Percentiles rank a stretch among this genome's conserved stretches.
phyloP scores from a whole-genome alignment of 2,888 invertebrate species.

The Rhagophthalmus giganteus region DNA sequence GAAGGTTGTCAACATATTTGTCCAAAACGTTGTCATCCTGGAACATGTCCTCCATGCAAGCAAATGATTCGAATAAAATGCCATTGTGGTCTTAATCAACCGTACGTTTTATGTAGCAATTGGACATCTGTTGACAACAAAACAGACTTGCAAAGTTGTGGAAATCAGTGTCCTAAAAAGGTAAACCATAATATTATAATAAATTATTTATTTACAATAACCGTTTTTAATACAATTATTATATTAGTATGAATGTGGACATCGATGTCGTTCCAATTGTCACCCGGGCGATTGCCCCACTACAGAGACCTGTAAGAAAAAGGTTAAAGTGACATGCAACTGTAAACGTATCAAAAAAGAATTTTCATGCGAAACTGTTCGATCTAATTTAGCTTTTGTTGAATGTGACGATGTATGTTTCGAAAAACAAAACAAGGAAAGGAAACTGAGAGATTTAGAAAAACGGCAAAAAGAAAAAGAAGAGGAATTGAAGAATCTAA shows the following conservation, averaged over 20 bases:
- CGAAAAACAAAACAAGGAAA: conserved; percentile 60
- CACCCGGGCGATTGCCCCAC: conserved; percentile 73
- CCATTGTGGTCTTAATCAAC: conserved; percentile 78
- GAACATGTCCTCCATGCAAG: conserved; percentile 75
- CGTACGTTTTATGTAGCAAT: conserved; percentile 75
- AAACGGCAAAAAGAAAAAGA: conserved; percentile 62
- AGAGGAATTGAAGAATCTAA: conserved; percentile 70
- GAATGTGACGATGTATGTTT: conserved; percentile 68
- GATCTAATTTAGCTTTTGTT: conserved; percentile 57
- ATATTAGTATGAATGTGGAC: conserved; percentile 77
- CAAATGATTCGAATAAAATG: conserved; percentile 72
- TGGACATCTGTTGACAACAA: conserved; percentile 60
- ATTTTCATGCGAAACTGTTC: conserved; percentile 66
- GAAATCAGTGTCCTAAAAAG: conserved; percentile 83
- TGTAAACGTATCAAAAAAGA: conserved; percentile 80
- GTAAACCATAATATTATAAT: too few species aligned
- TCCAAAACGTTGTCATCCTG: conserved; percentile 70
- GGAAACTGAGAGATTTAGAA: conserved; percentile 59
- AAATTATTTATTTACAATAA: too few species aligned
- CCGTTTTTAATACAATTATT: neutral
- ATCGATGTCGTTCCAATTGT: conserved; percentile 75
- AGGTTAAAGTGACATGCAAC: conserved; percentile 75
- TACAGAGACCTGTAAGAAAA: conserved; percentile 72
- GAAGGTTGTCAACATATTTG: conserved; percentile 77
- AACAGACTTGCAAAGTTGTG: conserved; percentile 63